A percentile compares a stretch with the other conserved stretches of the same genome.
Conservation (phyloP, 2,797 vertebrate species). For the Melopsittacus undulatus region DNA sequence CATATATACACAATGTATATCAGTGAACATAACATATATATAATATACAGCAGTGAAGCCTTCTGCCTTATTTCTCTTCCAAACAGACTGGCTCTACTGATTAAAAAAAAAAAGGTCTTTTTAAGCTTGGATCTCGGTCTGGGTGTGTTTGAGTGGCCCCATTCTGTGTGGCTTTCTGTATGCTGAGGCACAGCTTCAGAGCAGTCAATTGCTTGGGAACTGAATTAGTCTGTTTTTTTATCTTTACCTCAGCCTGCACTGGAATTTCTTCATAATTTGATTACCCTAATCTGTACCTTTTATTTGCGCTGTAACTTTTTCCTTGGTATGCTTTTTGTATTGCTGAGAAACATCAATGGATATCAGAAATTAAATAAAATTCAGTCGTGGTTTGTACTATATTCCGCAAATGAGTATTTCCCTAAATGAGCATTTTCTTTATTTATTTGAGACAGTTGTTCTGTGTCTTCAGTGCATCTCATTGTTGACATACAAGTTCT, state of each 20-base stretch:
- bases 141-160: fast-evolving
- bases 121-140: fast-evolving
- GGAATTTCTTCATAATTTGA: background rate
- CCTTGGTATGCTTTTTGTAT: background rate
- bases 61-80: background rate
- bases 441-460: background rate
- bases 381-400: background rate
- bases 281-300: background rate
- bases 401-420: background rate
- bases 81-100: background rate
- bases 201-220: background rate
- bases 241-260: background rate
- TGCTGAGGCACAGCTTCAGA: background rate
- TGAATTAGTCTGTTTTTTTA: background rate
- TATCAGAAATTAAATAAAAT: background rate
- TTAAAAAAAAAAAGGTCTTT: background rate
- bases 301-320: slow-evolving; percentile 16
- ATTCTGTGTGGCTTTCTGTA: background rate
- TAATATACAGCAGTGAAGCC: background rate
- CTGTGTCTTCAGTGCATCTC: background rate
- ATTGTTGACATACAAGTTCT: fast-evolving
- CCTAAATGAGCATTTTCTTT: background rate
- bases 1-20: background rate
- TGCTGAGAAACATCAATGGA: background rate
- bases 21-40: background rate